Evolutionary conservation across 2,113 vertebrate species (phyloP), one percentile per base, ranked within the genome.

Genomic region (Tenebrosternarchus preto): DNA sequence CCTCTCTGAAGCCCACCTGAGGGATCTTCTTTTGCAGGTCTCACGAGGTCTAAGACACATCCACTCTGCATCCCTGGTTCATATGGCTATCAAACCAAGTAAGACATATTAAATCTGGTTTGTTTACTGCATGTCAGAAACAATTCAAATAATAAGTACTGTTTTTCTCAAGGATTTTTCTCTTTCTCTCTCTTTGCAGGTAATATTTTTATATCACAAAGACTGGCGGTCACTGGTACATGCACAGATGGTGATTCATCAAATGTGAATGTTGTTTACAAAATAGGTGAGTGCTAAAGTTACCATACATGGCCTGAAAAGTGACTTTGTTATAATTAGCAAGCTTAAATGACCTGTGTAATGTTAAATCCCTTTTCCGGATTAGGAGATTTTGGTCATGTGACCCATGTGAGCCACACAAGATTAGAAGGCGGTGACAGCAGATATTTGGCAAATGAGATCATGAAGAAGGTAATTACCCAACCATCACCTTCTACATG

Each of bases 1-100:
- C 81, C 93, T 97, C 73, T 91, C 94, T 3, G 96, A 96, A 89
- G 89, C 93, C 78, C 95, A 96, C 79, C 88, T 98, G 81, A 98
- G 98, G 85, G 95, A 98, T 85, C 89, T 99, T 77, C 91, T 98
- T 73, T 90, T 98, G 71, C 97, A 99, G 80, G 96, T 98, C 83
- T 93, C 94, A 31, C 93, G 95, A 8, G 97, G 97, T 33, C 94
- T 99, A 67, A 97, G 95, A 83, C 97, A 98, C 85, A 96, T 99
- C 89, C 98, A 99, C 90, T 96, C 95, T 1, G 97, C 95, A 82
- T 95, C 95, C 24, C 92, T 99, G 85, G 97, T 98, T 84, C 98
- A 99, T 88, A 98, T 98, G 98, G 96, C 98, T 90, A 98, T 99
- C 90, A 99, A 98, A 83, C 97, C 98, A 61, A 98, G 98, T 99